A percentile compares a stretch with the other conserved stretches of the same genome.
Conservation (phyloP, 2,888 invertebrate genomes). For the Drosophila eohydei region DNA sequence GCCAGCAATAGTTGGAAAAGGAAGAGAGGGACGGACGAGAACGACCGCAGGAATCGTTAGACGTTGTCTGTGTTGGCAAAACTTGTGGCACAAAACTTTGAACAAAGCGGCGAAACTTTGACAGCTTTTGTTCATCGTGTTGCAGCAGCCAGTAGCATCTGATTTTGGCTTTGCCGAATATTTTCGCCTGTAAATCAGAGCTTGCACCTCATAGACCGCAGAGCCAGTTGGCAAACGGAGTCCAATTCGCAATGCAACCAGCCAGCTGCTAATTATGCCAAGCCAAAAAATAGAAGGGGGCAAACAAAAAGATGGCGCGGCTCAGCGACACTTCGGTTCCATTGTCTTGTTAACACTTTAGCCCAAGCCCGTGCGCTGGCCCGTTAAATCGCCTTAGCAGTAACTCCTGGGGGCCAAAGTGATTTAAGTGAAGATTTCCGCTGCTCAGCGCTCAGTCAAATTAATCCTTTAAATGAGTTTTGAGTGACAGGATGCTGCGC, state of each 20-base stretch:
- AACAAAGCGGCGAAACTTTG: conserved; percentile 63
- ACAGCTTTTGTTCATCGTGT: conserved; percentile 48
- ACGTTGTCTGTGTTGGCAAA: conserved; percentile 62
- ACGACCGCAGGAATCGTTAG: conserved; percentile 44
- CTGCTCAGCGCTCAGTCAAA: conserved; percentile 55
- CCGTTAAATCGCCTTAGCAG: conserved; percentile 65
- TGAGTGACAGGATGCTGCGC: conserved; percentile 51
- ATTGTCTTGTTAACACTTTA: conserved; percentile 37
- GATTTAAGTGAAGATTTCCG: conserved; percentile 33
- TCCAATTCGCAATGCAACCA: conserved; percentile 9
- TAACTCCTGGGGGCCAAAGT: neutral
- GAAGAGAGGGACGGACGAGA: neutral
- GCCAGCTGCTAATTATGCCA: conserved; percentile 60
- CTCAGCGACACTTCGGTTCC: conserved; percentile 28
- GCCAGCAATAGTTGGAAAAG: neutral
- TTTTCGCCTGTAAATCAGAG: conserved; percentile 45
- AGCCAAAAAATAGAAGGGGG: neutral
- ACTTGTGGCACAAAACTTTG: conserved; percentile 67
- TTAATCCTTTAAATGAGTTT: conserved; percentile 74
- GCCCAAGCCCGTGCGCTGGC: conserved; percentile 23
- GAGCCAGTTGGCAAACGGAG: conserved; percentile 11
- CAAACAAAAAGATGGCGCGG: neutral
- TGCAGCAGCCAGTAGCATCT: conserved; percentile 41
- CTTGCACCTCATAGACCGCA: conserved; percentile 35
- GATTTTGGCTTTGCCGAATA: conserved; percentile 37